Percentiles rank a stretch among this genome's conserved stretches.
Conservation (phyloP, 2,113 vertebrate genomes). For the Recurvirostra avosetta region DNA sequence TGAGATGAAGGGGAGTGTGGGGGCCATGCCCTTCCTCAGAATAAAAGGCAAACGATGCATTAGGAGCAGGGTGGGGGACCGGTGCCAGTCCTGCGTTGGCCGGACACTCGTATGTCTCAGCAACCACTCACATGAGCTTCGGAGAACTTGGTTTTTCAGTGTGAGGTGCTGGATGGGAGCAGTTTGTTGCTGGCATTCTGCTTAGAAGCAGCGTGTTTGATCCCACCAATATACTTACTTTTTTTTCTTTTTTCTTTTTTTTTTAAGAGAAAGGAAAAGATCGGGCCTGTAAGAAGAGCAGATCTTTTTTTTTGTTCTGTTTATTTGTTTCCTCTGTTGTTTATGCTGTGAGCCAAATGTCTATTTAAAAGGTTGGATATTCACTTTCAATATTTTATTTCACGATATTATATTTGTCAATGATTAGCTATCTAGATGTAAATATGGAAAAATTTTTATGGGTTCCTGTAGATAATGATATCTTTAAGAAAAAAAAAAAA, state of each 20-base stretch:
- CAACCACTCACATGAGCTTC: neutral
- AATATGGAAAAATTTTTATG: constrained; percentile 74
- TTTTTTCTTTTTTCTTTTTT: neutral
- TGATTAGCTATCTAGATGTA: constrained; percentile 74
- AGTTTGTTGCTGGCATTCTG: constrained; percentile 8
- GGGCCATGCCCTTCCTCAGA: neutral
- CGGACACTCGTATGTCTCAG: neutral
- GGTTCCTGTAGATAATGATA: constrained; percentile 76
- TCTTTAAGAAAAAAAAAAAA: constrained; percentile 54
- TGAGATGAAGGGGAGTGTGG: neutral
- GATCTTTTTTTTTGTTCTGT: constrained; percentile 28
- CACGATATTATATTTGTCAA: constrained; percentile 72
- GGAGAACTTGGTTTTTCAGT: neutral
- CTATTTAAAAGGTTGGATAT: constrained; percentile 77
- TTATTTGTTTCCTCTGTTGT: constrained; percentile 64
- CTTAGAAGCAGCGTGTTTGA: neutral
- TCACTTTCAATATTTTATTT: constrained; percentile 78
- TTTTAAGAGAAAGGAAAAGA: constrained; percentile 5
- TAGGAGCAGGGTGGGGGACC: neutral
- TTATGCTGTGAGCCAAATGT: constrained; percentile 81
- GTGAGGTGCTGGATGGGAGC: neutral
- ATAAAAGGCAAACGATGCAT: neutral
- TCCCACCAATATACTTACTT: neutral
- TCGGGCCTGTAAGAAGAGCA: constrained; percentile 8
- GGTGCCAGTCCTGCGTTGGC: neutral